These are phyloP conservation scores for Alfaro cultratus DNA, from an alignment of 2,797 vertebrate species.

Conservation along the genomic window DNA sequence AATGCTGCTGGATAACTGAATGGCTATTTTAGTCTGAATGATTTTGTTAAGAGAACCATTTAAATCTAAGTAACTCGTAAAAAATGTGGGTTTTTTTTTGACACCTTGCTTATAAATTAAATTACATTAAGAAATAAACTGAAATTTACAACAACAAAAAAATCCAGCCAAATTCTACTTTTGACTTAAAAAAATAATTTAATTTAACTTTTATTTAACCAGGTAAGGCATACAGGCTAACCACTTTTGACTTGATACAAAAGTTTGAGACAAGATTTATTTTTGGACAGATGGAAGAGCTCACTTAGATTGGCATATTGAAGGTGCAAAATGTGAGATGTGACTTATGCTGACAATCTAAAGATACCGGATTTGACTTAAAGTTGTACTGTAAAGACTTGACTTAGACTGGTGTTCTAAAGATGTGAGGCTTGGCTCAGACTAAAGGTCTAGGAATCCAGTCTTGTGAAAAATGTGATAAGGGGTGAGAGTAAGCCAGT, in stretches of 20 bases:
- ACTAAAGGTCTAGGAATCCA: not conserved
- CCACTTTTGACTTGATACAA: not conserved
- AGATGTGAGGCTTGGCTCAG: not conserved
- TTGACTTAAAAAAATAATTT: not conserved
- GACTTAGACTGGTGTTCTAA: not conserved
- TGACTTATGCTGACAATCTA: not conserved
- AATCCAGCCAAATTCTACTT: not conserved
- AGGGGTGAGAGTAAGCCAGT: not conserved
- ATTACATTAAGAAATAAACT: not conserved
- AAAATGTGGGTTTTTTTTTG: not conserved
- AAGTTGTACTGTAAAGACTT: not conserved
- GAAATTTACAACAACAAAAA: not conserved
- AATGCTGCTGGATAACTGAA: not conserved
- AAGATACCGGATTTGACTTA: not conserved
- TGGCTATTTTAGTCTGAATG: not conserved
- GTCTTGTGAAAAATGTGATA: not conserved
- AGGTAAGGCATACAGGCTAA: too few species aligned
- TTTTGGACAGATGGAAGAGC: not conserved
- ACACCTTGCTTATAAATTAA: too few species aligned
- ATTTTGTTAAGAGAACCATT: too few species aligned
- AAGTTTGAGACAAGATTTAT: not conserved
- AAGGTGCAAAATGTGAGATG: not conserved
- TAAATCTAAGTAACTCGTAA: too few species aligned
- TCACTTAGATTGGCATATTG: not conserved
- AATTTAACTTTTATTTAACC: not conserved